phyloP scores from a whole-genome alignment of 2,888 invertebrate genomes.

The Volucella zonaria region DNA sequence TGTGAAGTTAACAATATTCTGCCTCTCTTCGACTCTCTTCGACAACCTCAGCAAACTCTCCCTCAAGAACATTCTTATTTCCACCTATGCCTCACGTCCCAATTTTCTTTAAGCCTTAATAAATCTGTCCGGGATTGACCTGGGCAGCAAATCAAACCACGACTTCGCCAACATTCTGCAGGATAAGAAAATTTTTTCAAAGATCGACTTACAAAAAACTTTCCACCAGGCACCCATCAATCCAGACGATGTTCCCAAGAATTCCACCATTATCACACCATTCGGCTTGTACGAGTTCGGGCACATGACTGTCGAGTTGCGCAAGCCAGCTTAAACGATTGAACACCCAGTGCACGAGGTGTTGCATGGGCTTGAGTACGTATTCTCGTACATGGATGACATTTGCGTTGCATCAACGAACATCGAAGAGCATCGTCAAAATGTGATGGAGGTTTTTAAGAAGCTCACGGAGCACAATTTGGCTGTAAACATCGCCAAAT shows the following conservation, averaged over 20 bases:
- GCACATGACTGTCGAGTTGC: no score
- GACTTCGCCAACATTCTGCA: no score
- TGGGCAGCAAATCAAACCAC: no score
- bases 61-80: no score
- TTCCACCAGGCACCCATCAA: constrained; percentile 22
- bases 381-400: constrained; percentile 35
- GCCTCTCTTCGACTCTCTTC: no score
- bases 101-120: no score
- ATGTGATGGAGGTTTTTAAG: no score
- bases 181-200: constrained; percentile 14
- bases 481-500: background rate
- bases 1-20: no score
- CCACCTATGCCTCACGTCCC: no score
- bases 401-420: constrained; percentile 26
- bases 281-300: constrained; percentile 18
- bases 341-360: constrained; percentile 27
- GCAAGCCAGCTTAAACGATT: background rate
- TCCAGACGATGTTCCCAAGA: constrained; percentile 25
- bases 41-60: no score
- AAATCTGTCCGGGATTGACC: no score
- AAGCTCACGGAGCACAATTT: constrained; percentile 4
- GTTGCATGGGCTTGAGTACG: constrained; percentile 3
- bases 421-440: no score
- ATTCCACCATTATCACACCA: constrained; percentile 33
- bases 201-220: background rate